A percentile compares a stretch with the other conserved stretches of the same genome.
Conservation (phyloP, 2,113 vertebrate genomes). For the Riparia riparia region DNA sequence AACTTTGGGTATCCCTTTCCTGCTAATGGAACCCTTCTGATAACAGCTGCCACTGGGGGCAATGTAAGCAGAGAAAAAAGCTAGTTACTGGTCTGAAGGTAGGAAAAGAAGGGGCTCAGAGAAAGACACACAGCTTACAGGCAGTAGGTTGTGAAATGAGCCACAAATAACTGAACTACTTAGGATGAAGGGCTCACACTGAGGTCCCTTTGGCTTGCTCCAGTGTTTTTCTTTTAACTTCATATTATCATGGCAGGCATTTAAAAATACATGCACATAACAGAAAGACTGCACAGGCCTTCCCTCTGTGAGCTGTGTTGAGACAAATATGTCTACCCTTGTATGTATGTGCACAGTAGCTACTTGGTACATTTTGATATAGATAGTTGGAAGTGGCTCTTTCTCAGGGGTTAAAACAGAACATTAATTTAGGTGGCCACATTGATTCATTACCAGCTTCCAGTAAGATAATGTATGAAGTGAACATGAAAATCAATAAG, state of each 20-base stretch:
- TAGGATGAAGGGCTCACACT: not conserved
- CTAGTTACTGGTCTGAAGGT: not conserved
- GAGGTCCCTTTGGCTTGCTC: not conserved
- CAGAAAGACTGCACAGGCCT: not conserved
- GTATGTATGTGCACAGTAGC: not conserved
- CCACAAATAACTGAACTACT: not conserved
- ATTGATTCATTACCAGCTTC: slow-evolving; percentile 35
- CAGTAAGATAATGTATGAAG: slow-evolving; percentile 24
- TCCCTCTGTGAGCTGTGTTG: not conserved
- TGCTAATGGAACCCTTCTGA: not conserved
- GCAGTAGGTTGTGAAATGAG: not conserved
- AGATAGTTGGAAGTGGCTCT: not conserved
- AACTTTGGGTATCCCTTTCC: not conserved
- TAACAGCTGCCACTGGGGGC: not conserved
- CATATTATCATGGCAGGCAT: not conserved
- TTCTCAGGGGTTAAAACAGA: not conserved
- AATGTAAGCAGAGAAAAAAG: not conserved
- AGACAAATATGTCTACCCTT: not conserved
- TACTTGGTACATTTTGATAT: not conserved
- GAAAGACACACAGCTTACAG: not conserved
- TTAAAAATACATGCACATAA: not conserved
- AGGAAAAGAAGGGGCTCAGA: not conserved
- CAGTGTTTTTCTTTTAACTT: not conserved
- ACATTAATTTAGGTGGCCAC: not conserved
- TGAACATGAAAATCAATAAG: slow-evolving; percentile 40